Evolutionary conservation across 2,888 invertebrate genomes (phyloP).

Genomic region (Amphipoea lucens): DNA sequence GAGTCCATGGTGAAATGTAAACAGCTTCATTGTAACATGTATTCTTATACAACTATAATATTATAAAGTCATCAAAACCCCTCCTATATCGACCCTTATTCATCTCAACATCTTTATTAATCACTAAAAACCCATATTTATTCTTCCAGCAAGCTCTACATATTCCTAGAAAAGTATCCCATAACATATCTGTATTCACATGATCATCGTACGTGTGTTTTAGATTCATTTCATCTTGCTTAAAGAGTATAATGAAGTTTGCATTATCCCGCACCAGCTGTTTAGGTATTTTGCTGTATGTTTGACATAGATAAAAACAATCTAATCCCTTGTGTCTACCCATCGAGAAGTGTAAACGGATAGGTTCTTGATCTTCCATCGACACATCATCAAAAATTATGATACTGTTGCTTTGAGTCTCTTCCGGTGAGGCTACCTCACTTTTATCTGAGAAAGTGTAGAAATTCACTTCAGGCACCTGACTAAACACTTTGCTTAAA

Average conservation of each 20-base stretch:
- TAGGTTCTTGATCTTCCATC: slow-evolving; percentile 15
- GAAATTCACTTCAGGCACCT: slow-evolving; percentile 4
- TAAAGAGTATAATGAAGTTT: background rate
- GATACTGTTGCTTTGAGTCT: slow-evolving; percentile 10
- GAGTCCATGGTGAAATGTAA: background rate
- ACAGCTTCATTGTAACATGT: background rate
- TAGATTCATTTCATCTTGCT: background rate
- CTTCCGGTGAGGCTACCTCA: slow-evolving; percentile 12
- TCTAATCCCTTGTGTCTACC: background rate
- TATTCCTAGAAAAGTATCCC: background rate
- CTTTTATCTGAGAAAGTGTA: slow-evolving; percentile 15
- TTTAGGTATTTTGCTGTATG: slow-evolving; percentile 10
- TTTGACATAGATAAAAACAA: slow-evolving; percentile 22
- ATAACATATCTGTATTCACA: background rate
- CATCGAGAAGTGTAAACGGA: background rate
- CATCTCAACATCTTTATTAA: slow-evolving; percentile 3
- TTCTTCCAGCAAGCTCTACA: slow-evolving; percentile 6
- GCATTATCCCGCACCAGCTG: slow-evolving; percentile 4
- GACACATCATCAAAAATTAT: slow-evolving; percentile 20
- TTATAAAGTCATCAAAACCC: too few relatives aligned
- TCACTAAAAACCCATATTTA: background rate
- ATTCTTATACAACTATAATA: background rate
- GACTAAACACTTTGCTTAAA: background rate
- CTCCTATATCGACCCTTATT: background rate
- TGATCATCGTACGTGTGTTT: slow-evolving; percentile 5